These are phyloP conservation scores for Tipula unca DNA, from an alignment of 2,888 invertebrate species.

Conservation along the genomic window DNA sequence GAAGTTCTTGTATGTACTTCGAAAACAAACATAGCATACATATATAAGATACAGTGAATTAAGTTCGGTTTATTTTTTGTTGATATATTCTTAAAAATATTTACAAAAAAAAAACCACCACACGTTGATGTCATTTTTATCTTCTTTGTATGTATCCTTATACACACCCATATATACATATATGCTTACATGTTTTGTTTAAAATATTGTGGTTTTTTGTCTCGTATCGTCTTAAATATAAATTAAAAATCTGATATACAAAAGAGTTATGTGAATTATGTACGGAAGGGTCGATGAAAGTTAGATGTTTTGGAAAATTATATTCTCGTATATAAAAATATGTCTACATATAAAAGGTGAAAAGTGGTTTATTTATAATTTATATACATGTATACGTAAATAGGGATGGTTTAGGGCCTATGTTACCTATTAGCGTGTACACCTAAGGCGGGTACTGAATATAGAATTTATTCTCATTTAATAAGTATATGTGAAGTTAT, in stretches of 20 bases:
- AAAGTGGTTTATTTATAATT: not conserved
- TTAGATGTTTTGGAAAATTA: not conserved
- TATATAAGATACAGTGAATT: not conserved
- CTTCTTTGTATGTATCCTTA: no score
- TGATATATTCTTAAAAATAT: not conserved
- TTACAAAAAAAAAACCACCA: not conserved
- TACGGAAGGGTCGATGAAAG: not conserved
- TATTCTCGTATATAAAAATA: no score
- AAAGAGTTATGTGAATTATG: not conserved
- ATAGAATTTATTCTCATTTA: no score
- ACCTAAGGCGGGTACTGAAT: no score
- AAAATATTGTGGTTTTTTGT: not conserved
- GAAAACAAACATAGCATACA: not conserved
- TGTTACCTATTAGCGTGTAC: no score
- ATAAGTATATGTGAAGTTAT: no score
- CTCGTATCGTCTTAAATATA: not conserved
- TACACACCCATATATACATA: not conserved
- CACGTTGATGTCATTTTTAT: conserved; percentile 14
- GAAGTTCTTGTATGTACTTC: not conserved
- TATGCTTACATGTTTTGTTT: conserved; percentile 8
- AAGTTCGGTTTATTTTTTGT: not conserved
- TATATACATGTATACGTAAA: no score
- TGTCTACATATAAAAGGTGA: not conserved
- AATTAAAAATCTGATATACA: not conserved
- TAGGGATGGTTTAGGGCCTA: no score